A percentile compares a stretch with the other conserved stretches of the same genome.
Conservation (phyloP, 1,140 invertebrate species). For the Penaeus chinensis region DNA sequence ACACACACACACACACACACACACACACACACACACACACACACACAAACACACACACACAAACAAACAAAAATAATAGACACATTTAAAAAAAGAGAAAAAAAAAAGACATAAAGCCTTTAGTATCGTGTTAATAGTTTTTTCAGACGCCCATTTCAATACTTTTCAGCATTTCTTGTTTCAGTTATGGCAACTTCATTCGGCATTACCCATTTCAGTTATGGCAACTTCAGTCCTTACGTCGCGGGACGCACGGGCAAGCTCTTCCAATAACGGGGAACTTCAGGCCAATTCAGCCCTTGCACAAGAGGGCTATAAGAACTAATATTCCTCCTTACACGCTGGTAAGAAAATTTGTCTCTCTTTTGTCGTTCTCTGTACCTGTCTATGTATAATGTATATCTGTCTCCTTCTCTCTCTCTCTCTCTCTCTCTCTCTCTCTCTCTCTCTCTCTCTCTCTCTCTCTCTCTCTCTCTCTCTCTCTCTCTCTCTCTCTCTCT, state of each 20-base stretch:
- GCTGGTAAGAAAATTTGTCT: slow-evolving; percentile 20
- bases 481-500: too few species aligned
- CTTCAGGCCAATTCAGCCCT: slow-evolving; percentile 54
- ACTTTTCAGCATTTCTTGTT: neutral
- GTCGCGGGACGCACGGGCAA: slow-evolving; percentile 44
- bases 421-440: too few species aligned
- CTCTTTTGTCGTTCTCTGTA: neutral
- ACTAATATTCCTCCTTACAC: slow-evolving; percentile 48
- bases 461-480: too few species aligned
- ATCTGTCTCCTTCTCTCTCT: neutral
- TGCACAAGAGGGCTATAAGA: slow-evolving; percentile 45
- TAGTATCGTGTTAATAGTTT: too few species aligned
- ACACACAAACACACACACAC: neutral
- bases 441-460: too few species aligned
- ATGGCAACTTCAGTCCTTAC: slow-evolving; percentile 50
- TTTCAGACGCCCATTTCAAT: too few species aligned
- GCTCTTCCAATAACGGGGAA: slow-evolving; percentile 46
- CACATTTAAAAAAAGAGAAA: too few species aligned
- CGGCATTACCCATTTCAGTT: slow-evolving; percentile 24
- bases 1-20: neutral
- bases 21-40: neutral
- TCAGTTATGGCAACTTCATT: slow-evolving; percentile 53
- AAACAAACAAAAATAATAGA: too few species aligned
- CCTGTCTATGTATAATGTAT: neutral
- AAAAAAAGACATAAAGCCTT: too few species aligned